Conservation (phyloP, 2,888 invertebrate species). For the Eupeodes luniger region DNA sequence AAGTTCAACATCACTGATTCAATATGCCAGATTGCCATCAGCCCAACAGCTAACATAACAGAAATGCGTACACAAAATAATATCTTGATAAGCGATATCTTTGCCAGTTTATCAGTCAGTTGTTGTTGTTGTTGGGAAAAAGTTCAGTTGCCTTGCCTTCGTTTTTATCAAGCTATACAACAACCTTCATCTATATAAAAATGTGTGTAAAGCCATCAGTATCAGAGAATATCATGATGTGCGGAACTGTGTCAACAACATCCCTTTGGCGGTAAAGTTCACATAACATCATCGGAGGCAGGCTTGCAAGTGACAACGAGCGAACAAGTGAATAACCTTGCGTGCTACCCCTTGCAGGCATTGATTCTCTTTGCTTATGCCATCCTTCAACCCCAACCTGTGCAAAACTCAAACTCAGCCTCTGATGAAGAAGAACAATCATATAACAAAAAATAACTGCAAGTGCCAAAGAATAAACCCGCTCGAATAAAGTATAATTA, state of each 20-base stretch:
- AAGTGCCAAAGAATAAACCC: conserved; percentile 44
- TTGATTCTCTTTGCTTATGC: conserved; percentile 17
- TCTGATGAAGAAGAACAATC: neutral
- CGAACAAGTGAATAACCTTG: conserved; percentile 59
- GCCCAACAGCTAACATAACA: neutral
- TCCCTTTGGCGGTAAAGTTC: conserved; percentile 59
- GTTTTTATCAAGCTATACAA: conserved; percentile 21
- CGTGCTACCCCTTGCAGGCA: conserved; percentile 27
- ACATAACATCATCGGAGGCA: conserved; percentile 30
- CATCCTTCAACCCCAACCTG: neutral
- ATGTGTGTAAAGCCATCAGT: conserved; percentile 2
- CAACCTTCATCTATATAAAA: conserved; percentile 19
- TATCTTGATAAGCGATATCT: conserved; percentile 52
- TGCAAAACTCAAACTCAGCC: too few relatives aligned
- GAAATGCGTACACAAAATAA: conserved; percentile 27
- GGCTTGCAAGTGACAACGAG: conserved; percentile 45
- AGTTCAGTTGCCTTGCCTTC: conserved; percentile 39
- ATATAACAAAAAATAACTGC: neutral
- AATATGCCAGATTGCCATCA: neutral
- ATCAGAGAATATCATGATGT: neutral
- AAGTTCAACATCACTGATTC: neutral
- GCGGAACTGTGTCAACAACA: conserved; percentile 69
- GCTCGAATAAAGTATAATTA: conserved; percentile 62
- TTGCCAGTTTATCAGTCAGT: conserved; percentile 13
- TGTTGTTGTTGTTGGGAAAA: neutral